Evolutionary conservation across 2,113 vertebrate species (phyloP).

Genomic region (Alectura lathami): DNA sequence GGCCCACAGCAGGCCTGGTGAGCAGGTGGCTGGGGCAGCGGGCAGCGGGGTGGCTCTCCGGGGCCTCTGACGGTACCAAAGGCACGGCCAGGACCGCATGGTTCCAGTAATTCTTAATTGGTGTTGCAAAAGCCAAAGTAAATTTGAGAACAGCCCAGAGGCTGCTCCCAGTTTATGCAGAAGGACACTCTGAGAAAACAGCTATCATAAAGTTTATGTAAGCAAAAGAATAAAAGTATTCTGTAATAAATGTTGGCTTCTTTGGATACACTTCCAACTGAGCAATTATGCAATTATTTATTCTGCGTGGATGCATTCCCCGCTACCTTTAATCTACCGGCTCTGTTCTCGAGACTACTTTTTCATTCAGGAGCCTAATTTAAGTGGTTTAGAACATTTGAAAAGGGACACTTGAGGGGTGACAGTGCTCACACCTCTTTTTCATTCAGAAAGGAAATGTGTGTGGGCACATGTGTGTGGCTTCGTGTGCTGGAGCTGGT

Average conservation of each 20-base stretch:
- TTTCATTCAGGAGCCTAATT: neutral
- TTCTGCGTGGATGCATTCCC: neutral
- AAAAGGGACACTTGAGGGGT: neutral
- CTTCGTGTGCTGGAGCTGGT: neutral
- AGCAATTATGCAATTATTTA: constrained; percentile 40
- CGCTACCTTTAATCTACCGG: constrained; percentile 2
- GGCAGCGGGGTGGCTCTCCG: neutral
- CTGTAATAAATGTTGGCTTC: constrained; percentile 21
- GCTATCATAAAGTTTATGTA: constrained; percentile 55
- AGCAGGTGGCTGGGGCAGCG: neutral
- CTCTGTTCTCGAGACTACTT: neutral
- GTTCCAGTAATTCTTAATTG: constrained; percentile 53
- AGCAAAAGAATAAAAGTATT: constrained; percentile 46
- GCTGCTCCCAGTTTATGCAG: constrained; percentile 43
- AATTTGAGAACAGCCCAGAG: constrained; percentile 43
- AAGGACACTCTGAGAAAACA: constrained; percentile 44
- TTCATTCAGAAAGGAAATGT: neutral
- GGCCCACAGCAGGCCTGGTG: neutral
- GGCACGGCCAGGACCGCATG: neutral
- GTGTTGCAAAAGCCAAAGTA: constrained; percentile 45
- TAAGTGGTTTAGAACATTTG: neutral
- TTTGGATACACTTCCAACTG: constrained; percentile 10
- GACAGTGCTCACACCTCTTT: neutral
- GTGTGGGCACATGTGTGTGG: neutral
- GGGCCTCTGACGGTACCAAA: rapidly evolving